A percentile compares a stretch with the other conserved stretches of the same genome.
Conservation (phyloP, 1,140 invertebrate genomes). For the Lithobius niger region DNA sequence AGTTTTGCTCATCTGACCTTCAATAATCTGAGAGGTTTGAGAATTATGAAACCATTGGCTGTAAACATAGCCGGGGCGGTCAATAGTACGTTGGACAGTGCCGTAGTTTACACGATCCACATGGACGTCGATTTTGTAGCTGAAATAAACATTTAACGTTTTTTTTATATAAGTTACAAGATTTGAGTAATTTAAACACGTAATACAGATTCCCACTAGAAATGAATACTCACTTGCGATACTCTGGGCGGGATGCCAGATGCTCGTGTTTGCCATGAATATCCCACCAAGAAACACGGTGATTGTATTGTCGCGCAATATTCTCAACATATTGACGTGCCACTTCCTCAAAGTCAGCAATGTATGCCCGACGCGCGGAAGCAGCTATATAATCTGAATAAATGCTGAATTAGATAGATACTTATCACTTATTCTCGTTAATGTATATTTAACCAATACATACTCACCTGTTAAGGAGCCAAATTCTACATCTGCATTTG, state of each 20-base stretch:
- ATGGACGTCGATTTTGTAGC: not conserved
- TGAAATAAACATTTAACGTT: not conserved
- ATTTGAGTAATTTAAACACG: not conserved
- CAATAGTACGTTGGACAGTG: not conserved
- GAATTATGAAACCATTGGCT: conserved; percentile 3
- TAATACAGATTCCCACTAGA: not conserved
- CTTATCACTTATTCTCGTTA: too few species aligned
- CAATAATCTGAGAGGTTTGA: not conserved
- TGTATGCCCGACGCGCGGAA: not conserved
- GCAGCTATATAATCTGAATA: not conserved
- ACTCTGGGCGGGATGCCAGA: not conserved
- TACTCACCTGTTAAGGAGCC: too few species aligned
- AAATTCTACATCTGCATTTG: too few species aligned
- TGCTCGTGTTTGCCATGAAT: not conserved
- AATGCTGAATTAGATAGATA: too few species aligned
- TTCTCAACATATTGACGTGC: not conserved
- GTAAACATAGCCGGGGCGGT: not conserved
- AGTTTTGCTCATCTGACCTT: not conserved
- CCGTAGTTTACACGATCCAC: not conserved
- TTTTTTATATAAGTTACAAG: not conserved
- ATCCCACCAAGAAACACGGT: not conserved
- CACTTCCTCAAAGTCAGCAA: conserved; percentile 1
- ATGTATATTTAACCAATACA: too few species aligned
- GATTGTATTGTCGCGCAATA: not conserved
- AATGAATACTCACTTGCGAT: not conserved